Evolutionary conservation across 2,113 vertebrate genomes (phyloP), one percentile per base, ranked within the genome.

Genomic region (Myrmecophaga tridactyla): DNA sequence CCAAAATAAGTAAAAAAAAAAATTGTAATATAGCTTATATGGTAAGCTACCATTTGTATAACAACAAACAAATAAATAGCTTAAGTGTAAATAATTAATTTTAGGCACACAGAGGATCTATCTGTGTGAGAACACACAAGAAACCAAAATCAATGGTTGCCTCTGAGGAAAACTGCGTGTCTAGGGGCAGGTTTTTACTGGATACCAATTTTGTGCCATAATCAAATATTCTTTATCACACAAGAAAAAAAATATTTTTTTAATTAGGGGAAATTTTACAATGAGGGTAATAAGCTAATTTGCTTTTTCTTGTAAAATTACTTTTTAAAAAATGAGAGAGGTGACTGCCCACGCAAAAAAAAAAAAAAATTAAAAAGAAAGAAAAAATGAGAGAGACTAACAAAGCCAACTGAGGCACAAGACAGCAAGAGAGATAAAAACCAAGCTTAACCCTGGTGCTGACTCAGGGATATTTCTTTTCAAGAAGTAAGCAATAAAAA

Each of bases 1-100:
- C 51, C 29, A 76, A 73, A 86, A 77, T 34, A 80, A 86, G 3
- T 78, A 58, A 20, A 43, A 43, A 96, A 96, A 92, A 80, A 46
- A 62, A 67, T 8, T n/a, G 63, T 31, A 39, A 29, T 81, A 51
- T 75, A 85, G 85, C 36, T 4, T 89, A 27, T 63, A 46, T 7
- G 25, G 62, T 73, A 89, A 85, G 92, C 51, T 21, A 69, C 21
- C 7, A 31, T 63, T 69, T 80, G 58, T 85, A 39, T 65, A 75
- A 84, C 56, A 58, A 20, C 53, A 53, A 92, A 34, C 27, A 80
- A 81, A 46, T 69, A 41, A 70, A 48, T 29, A 72, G 88, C 72
- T 23, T 41, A 39, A 51, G 31, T 23, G 31, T 31, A 8, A 29
- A 25, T 36, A 67, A n/a, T 43, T 65, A 29, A 85, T 46, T 80